A percentile compares a stretch with the other conserved stretches of the same genome.
Conservation (phyloP, 2,113 vertebrate species). For the Ceuthmochares aereus region DNA sequence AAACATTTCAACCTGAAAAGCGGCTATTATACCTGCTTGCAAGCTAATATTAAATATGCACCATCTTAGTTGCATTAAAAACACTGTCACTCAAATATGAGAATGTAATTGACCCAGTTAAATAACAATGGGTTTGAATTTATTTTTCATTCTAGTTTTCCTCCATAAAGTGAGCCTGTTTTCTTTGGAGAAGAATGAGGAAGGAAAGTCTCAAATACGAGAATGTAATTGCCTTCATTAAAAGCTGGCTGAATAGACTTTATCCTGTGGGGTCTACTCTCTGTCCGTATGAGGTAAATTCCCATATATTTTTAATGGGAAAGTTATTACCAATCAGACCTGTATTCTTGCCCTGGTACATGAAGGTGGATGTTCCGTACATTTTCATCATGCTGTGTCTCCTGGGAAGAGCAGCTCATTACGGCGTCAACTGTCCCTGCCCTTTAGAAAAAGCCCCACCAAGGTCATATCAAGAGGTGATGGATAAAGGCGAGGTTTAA, state of each 20-base stretch:
- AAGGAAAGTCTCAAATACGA: neutral
- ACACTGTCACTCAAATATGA: neutral
- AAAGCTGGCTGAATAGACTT: conserved; percentile 14
- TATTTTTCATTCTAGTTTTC: conserved; percentile 7
- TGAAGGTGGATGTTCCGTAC: conserved; percentile 27
- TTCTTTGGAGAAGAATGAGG: conserved; percentile 5
- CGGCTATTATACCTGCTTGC: neutral
- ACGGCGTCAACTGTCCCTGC: conserved; percentile 36
- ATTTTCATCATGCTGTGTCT: conserved; percentile 38
- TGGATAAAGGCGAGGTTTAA: conserved; percentile 66
- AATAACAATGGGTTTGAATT: neutral
- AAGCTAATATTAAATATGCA: neutral
- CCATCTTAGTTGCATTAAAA: neutral
- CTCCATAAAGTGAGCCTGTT: neutral
- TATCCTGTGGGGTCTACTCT: conserved; percentile 24
- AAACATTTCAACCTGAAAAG: neutral
- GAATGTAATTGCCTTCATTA: conserved; percentile 40
- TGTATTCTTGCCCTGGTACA: neutral
- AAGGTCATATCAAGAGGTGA: conserved; percentile 60
- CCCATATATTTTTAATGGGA: conserved; percentile 63
- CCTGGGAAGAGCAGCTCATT: conserved; percentile 62
- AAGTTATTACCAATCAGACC: conserved; percentile 47
- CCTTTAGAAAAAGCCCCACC: conserved; percentile 51
- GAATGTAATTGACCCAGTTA: neutral
- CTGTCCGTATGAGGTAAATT: neutral